phyloP scores from a whole-genome alignment of 2,113 vertebrate species.

The Notarius quadriscutis region DNA sequence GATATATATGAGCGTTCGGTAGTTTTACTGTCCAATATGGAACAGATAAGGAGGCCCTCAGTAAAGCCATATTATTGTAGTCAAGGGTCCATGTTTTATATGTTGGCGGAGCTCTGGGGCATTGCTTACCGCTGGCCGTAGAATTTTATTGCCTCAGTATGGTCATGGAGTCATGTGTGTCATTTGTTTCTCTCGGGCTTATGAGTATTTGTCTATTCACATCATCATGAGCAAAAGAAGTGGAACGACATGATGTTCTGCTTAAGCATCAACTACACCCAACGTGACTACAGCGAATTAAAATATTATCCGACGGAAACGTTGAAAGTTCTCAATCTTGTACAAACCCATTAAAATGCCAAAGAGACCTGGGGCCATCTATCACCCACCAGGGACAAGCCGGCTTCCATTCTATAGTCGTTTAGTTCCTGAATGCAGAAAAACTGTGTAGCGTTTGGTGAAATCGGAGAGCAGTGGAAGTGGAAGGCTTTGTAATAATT shows the following conservation, averaged over 20 bases:
- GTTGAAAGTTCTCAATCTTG: slow-evolving; percentile 15
- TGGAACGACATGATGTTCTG: slow-evolving; percentile 58
- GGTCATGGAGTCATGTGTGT: slow-evolving; percentile 32
- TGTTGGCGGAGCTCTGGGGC: slow-evolving; percentile 48
- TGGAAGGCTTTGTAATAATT: slow-evolving; percentile 34
- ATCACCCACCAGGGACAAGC: slow-evolving; percentile 31
- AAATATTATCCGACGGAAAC: slow-evolving; percentile 26
- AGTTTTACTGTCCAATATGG: slow-evolving; percentile 60
- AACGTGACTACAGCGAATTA: not conserved
- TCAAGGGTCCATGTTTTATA: slow-evolving; percentile 60
- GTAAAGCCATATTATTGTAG: slow-evolving; percentile 47
- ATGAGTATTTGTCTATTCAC: slow-evolving; percentile 44
- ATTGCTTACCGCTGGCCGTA: slow-evolving; percentile 48
- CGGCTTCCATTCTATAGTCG: slow-evolving; percentile 32
- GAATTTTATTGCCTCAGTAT: slow-evolving; percentile 57
- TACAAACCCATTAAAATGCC: slow-evolving; percentile 18
- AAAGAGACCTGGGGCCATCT: slow-evolving; percentile 11
- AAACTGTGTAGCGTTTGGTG: slow-evolving; percentile 19
- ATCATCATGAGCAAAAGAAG: slow-evolving; percentile 33
- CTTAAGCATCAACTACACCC: slow-evolving; percentile 46
- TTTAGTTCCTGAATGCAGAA: slow-evolving; percentile 15
- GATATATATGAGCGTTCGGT: slow-evolving; percentile 53
- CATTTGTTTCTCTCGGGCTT: slow-evolving; percentile 52
- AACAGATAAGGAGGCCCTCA: slow-evolving; percentile 55
- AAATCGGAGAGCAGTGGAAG: slow-evolving; percentile 31